Base-by-base conservation (phyloP, 2,113 vertebrate genomes). In the Glareola pratincola region DNA sequence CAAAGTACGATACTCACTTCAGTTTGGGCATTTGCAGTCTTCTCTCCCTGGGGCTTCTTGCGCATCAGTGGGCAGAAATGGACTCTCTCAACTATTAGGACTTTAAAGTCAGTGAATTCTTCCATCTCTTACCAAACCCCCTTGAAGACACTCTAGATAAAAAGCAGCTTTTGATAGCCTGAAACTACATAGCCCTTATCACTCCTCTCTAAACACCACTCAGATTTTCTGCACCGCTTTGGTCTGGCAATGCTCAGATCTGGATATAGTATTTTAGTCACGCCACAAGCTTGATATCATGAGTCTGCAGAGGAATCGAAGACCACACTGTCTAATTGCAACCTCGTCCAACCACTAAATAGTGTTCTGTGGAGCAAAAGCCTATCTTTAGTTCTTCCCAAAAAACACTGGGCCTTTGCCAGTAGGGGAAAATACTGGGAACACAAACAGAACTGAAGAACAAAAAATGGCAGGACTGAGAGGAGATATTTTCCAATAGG, bases 401-500 rank as follows among this genome's bases (percentile, higher is more conserved):
- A 96, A 96, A 97, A 95, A 94, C 80, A 92, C 48, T 89, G 83
- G 82, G 88, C 29, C 75, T 84, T 93, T 95, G 85, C 96, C 96
- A 98, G 85, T 29, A 81, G 34, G 77, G 14, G 57, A 89, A 95
- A 96, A 92, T 90, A 67, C 68, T 96, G 94, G 90, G 93, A 97
- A 97, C 56, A 97, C 77, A 96, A 95, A 97, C 91, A 96, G 50
- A 95, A 85, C 41, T 39, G 48, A 79, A 88, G 93, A 93, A 93
- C 82, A 94, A 93, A 96, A 95, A 92, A 82, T 83, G 88, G 93
- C 71, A 93, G 79, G 74, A 77, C 34, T 30, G 19, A 91, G 84
- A 91, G 51, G 92, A 96, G 94, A 94, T 90, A 94, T 95, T 97
- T 98, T 97, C 92, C 96, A 96, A 92, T 79, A 92, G 92, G 56